Evolutionary conservation across 1,140 invertebrate genomes (phyloP).

Genomic region (Hestina assimilis): DNA sequence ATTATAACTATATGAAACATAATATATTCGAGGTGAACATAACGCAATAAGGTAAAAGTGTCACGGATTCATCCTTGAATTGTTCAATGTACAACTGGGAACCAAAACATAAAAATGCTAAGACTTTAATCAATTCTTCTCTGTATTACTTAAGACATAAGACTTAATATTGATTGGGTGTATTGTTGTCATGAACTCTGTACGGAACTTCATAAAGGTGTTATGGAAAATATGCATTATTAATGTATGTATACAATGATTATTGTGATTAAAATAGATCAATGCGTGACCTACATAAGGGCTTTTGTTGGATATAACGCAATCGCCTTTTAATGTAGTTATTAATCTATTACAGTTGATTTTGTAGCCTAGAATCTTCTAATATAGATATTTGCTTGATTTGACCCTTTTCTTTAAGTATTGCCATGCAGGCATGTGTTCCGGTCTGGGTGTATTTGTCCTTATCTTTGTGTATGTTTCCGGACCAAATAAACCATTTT

Average conservation of each 20-base stretch:
- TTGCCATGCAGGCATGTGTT: too few relatives aligned
- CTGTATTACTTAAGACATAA: neutral
- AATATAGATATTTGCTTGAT: too few relatives aligned
- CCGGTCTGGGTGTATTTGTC: too few relatives aligned
- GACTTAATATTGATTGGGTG: neutral
- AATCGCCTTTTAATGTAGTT: neutral
- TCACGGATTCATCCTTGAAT: constrained; percentile 26
- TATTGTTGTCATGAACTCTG: neutral
- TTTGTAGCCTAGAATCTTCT: neutral
- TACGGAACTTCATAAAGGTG: neutral
- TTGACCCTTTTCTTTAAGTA: too few relatives aligned
- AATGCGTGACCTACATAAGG: neutral
- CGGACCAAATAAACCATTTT: too few relatives aligned
- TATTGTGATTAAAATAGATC: neutral
- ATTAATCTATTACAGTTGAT: neutral
- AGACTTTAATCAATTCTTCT: neutral
- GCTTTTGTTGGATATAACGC: neutral
- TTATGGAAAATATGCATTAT: neutral
- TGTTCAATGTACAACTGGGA: neutral
- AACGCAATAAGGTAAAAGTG: constrained; percentile 18
- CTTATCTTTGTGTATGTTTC: too few relatives aligned
- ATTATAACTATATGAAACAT: too few relatives aligned
- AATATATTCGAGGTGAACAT: constrained; percentile 3
- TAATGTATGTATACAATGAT: neutral
- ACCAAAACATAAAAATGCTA: neutral